Base-by-base conservation (phyloP, 2,888 invertebrate genomes). In the Torymus auratus region DNA sequence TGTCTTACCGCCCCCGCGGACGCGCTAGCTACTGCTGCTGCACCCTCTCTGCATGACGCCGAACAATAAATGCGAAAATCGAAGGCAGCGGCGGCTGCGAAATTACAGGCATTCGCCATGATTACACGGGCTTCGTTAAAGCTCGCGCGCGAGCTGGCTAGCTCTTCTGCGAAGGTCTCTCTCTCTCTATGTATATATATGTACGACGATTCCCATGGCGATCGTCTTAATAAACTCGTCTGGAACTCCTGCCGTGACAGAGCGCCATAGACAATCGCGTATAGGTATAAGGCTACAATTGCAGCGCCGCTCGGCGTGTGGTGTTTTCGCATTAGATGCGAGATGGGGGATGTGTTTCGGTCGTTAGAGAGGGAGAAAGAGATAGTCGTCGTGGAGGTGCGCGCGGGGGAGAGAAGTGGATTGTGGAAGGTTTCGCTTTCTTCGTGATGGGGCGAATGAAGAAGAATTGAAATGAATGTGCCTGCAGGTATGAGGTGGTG, bases 61-160 rank as follows among this genome's bases (percentile, higher is more conserved):
- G 23, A 78, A 78, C 82, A 78, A 83, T 83, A 82, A 83, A 80
- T 76, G 55, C 67, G 74, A 77, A 80, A 80, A 82, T 77, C 81
- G 71, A 82, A 76, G 68, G 17, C 68, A 58, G 28, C 70, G 41
- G 41, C 2, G 56, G 28, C 50, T 15, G 41, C 23, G 56, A 72
- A 77, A 77, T 77, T 81, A 72, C 72, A 65, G 77, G 73, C 62
- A 73, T 77, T 62, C 12, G 41, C 58, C 12, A 50, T 58, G 71
- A 71, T 71, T 72, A 58, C 58, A 17, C 64, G 52, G 50, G 52
- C 15, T 77, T 70, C 67, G 77, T 64, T 56, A 53, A 78, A 78
- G 60, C 78, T 78, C 56, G 79, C 41, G 71, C 28, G 41, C 7
- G 41, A 1, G 7, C 41, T 41, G 41, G 41, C 7, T 41, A 10